Evolutionary conservation across 2,888 invertebrate species (phyloP).

Genomic region (Drosophila mayaguana): DNA sequence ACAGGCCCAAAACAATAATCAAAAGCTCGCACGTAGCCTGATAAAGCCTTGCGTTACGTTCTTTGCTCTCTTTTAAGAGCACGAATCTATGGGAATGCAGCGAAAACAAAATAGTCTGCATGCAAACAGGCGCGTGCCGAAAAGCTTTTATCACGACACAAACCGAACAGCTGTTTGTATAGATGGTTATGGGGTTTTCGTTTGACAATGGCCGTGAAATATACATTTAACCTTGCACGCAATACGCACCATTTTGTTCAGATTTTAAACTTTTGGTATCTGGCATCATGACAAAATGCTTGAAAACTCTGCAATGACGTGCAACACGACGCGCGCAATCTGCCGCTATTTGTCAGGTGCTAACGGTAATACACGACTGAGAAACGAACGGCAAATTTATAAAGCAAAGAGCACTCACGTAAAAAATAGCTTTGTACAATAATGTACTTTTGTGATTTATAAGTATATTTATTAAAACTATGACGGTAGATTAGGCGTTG

Average conservation of each 20-base stretch:
- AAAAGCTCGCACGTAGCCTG: constrained; percentile 37
- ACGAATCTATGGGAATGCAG: constrained; percentile 12
- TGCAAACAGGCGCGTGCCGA: constrained; percentile 71
- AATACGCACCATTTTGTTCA: constrained; percentile 69
- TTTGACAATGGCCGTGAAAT: constrained; percentile 31
- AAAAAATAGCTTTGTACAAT: constrained; percentile 43
- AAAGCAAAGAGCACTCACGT: constrained; percentile 28
- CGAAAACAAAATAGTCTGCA: constrained; percentile 35
- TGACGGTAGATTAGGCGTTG: constrained; percentile 48
- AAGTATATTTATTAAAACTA: constrained; percentile 46
- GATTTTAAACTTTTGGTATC: constrained; percentile 65
- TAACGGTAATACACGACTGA: constrained; percentile 67
- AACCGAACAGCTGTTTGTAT: constrained; percentile 66
- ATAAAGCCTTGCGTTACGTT: constrained; percentile 31
- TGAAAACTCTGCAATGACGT: constrained; percentile 12
- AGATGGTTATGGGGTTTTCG: constrained; percentile 7
- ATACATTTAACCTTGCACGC: constrained; percentile 32
- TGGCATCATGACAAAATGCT: constrained; percentile 49
- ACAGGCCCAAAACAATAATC: background rate
- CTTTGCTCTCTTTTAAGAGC: constrained; percentile 5
- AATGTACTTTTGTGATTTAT: constrained; percentile 34
- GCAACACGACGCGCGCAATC: constrained; percentile 35
- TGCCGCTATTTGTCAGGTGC: constrained; percentile 46
- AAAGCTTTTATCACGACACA: constrained; percentile 50
- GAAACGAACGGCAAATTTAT: constrained; percentile 30